phyloP scores from a whole-genome alignment of 1,140 invertebrate species.

The Eubasilissa regina region DNA sequence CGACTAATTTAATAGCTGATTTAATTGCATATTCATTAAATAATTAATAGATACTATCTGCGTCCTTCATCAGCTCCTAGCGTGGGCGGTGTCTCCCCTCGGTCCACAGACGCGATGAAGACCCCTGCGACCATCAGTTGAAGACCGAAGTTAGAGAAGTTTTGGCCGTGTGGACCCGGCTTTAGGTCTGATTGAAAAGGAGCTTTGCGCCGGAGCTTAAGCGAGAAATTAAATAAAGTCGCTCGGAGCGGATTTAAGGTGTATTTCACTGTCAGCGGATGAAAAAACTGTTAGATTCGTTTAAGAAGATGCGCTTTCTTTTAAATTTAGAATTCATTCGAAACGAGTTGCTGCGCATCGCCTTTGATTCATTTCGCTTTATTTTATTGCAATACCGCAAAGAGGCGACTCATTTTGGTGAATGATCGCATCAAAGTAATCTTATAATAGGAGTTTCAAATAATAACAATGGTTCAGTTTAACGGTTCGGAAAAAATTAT shows the following conservation, averaged over 20 bases:
- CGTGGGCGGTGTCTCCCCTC: no score
- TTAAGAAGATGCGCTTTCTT: neutral
- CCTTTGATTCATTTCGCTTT: no score
- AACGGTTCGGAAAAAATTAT: no score
- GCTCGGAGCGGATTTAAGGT: conserved; percentile 2
- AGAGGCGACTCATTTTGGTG: no score
- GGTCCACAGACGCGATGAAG: neutral
- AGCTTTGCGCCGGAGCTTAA: conserved; percentile 26
- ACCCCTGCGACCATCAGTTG: neutral
- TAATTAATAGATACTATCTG: no score
- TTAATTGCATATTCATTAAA: no score
- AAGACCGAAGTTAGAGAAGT: conserved; percentile 22
- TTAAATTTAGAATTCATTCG: neutral
- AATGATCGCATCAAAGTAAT: no score
- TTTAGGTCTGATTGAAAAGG: conserved; percentile 23
- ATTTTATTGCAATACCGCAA: no score
- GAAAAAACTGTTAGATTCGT: neutral
- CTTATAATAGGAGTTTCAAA: no score
- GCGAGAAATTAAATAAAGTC: conserved; percentile 32
- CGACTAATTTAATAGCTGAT: no score
- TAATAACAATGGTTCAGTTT: no score
- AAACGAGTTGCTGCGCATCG: neutral
- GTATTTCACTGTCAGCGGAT: conserved; percentile 6
- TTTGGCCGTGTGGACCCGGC: neutral
- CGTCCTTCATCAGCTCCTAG: no score